phyloP scores from a whole-genome alignment of 2,888 invertebrate species.

The Sthenelais limicola region DNA sequence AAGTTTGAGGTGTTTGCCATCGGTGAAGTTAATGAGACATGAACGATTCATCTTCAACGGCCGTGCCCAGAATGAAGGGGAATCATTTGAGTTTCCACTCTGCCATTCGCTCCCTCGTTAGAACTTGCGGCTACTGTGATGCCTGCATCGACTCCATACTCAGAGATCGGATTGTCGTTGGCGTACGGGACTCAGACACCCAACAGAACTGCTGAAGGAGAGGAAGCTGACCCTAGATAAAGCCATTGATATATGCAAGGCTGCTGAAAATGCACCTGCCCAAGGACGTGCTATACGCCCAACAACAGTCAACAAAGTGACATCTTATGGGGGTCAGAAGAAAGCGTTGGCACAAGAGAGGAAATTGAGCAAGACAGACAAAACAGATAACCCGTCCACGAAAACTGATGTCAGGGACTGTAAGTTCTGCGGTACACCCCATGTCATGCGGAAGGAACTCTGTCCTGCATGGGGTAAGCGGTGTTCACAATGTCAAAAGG shows the following conservation, averaged over 20 bases:
- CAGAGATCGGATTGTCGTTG: conserved; percentile 9
- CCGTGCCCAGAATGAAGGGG: background rate
- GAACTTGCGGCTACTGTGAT: conserved; percentile 6
- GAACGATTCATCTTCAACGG: conserved; percentile 16
- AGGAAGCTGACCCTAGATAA: background rate
- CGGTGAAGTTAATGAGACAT: conserved; percentile 18
- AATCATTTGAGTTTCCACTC: background rate
- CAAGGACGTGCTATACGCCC: background rate
- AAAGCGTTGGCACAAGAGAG: background rate
- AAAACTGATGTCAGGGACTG: too few relatives aligned
- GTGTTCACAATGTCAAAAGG: too few relatives aligned
- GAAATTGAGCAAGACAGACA: background rate
- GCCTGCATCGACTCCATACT: background rate
- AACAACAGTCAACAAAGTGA: background rate
- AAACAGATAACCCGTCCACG: background rate
- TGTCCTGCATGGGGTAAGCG: too few relatives aligned
- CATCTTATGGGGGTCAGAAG: too few relatives aligned
- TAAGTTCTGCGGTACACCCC: background rate
- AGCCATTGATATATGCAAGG: conserved; percentile 12
- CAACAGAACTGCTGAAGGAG: background rate
- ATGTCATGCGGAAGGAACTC: background rate
- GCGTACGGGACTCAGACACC: background rate
- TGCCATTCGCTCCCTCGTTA: background rate
- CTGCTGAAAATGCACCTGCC: conserved; percentile 9
- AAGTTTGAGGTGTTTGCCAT: conserved; percentile 4